phyloP scores from a whole-genome alignment of 2,888 invertebrate species.

The Aphodius sticticus region DNA sequence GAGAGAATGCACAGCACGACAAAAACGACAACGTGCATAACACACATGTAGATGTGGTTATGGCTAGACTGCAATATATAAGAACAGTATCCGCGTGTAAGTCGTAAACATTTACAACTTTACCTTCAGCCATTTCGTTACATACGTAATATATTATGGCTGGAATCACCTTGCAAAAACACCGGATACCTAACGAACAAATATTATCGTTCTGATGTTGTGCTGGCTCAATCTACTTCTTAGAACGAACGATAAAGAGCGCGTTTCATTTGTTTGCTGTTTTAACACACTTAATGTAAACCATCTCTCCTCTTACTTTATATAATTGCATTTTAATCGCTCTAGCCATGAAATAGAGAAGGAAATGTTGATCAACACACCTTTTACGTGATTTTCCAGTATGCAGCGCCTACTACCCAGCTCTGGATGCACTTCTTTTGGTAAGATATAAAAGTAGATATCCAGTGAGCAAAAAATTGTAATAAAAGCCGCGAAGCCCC shows the following conservation, averaged over 20 bases:
- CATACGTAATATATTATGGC: too few species aligned
- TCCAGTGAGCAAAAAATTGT: conserved; percentile 11
- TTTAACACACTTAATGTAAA: neutral
- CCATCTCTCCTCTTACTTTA: neutral
- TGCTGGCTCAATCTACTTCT: neutral
- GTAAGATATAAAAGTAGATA: neutral
- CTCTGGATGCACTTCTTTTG: neutral
- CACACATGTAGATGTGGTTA: too few species aligned
- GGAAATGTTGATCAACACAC: conserved; percentile 6
- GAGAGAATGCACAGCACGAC: too few species aligned
- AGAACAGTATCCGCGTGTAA: too few species aligned
- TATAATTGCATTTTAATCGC: neutral
- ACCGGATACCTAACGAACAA: neutral
- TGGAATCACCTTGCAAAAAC: too few species aligned
- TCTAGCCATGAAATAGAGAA: neutral
- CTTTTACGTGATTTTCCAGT: conserved; percentile 10
- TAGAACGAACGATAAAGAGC: neutral
- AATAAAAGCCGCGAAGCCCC: neutral
- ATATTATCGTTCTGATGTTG: neutral
- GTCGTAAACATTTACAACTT: too few species aligned
- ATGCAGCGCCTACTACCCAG: conserved; percentile 7
- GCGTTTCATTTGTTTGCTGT: neutral
- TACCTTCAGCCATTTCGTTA: too few species aligned
- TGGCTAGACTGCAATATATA: too few species aligned
- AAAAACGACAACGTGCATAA: too few species aligned